Percentiles rank a stretch among this genome's conserved stretches.
These are phyloP conservation scores for Tachycineta bicolor DNA, from an alignment of 2,113 vertebrate species.

Conservation along the genomic window DNA sequence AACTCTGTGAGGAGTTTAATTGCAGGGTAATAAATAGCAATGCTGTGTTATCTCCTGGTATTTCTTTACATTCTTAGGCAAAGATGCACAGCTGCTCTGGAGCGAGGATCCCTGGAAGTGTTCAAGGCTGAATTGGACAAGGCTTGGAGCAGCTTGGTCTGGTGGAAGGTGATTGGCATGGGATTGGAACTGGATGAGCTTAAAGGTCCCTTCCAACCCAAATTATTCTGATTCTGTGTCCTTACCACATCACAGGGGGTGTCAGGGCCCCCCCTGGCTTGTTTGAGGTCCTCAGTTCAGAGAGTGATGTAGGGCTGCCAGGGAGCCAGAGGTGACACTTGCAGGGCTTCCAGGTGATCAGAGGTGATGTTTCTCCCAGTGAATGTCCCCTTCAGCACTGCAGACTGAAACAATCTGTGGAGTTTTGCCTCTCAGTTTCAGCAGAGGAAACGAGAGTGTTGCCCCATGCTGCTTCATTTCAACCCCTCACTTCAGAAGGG, in stretches of 20 bases:
- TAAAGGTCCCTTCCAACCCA: background rate
- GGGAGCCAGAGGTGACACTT: background rate
- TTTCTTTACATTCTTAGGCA: conserved; percentile 24
- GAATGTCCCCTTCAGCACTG: background rate
- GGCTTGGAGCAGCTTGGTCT: background rate
- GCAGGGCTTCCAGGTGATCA: background rate
- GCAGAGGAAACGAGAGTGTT: background rate
- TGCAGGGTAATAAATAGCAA: conserved; percentile 74
- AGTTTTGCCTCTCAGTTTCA: background rate
- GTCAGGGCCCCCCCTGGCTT: too few relatives aligned
- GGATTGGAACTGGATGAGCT: background rate
- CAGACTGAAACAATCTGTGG: background rate
- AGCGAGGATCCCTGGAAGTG: background rate
- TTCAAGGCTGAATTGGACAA: background rate
- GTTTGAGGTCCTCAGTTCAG: background rate
- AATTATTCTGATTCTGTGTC: background rate
- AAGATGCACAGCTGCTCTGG: conserved; percentile 47
- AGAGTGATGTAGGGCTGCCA: background rate
- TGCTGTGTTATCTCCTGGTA: conserved; percentile 61
- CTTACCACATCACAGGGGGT: background rate
- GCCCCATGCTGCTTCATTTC: background rate
- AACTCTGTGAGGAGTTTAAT: conserved; percentile 69
- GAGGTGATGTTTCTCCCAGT: background rate
- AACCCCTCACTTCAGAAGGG: background rate
- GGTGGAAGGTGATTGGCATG: background rate